Evolutionary conservation across 1,140 invertebrate genomes (phyloP).

Genomic region (Ooceraea biroi): DNA sequence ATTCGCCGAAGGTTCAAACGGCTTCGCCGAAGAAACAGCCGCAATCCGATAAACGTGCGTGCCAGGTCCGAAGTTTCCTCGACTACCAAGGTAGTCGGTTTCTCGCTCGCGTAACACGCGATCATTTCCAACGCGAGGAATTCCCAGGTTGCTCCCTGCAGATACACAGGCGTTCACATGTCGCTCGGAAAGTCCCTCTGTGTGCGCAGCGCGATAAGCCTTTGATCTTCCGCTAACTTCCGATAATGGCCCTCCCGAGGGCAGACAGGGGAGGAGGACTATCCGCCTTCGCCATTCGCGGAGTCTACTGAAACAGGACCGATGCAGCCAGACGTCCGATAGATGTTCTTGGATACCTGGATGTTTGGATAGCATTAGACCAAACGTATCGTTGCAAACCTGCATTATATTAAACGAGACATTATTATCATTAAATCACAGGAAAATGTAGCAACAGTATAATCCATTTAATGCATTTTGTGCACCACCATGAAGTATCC

Average conservation of each 20-base stretch:
- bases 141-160: slow-evolving; percentile 18
- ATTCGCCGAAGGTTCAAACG: slow-evolving; percentile 14
- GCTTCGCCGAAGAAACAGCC: slow-evolving; percentile 17
- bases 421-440: neutral
- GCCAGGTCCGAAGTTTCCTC: neutral
- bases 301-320: slow-evolving; percentile 12
- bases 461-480: neutral
- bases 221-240: slow-evolving; percentile 46
- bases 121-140: slow-evolving; percentile 44
- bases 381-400: too few species aligned
- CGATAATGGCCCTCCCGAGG: slow-evolving; percentile 22
- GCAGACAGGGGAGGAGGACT: slow-evolving; percentile 4
- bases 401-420: neutral
- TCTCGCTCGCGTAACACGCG: slow-evolving; percentile 33
- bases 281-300: neutral
- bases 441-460: neutral
- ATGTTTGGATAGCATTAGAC: too few species aligned
- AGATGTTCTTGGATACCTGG: neutral
- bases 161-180: slow-evolving; percentile 3
- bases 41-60: slow-evolving; percentile 2
- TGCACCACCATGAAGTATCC: neutral
- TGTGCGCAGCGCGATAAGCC: slow-evolving; percentile 20
- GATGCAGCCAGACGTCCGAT: neutral
- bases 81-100: neutral
- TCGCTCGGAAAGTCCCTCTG: slow-evolving; percentile 31